These are phyloP conservation scores for Nyleta sp. DNA, from an alignment of 2,888 invertebrate genomes.

Conservation along the genomic window DNA sequence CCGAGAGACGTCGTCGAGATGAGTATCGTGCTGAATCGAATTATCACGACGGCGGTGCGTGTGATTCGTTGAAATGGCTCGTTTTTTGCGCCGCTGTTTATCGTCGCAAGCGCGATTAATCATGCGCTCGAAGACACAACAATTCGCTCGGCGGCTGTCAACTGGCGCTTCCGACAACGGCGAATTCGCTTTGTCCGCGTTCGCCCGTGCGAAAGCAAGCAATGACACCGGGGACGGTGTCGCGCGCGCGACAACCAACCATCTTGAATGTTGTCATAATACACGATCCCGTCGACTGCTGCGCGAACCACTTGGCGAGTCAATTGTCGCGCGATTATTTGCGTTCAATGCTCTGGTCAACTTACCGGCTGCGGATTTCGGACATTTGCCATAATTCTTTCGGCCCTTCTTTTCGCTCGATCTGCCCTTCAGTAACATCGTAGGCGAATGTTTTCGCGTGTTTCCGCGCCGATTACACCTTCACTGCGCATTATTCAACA, in stretches of 20 bases:
- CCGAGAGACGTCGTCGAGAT: neutral
- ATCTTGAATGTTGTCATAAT: constrained; percentile 69
- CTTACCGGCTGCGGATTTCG: constrained; percentile 79
- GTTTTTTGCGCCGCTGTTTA: constrained; percentile 11
- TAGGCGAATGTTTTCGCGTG: constrained; percentile 70
- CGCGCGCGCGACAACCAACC: constrained; percentile 41
- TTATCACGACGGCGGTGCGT: neutral
- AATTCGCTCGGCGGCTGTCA: constrained; percentile 13
- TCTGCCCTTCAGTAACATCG: constrained; percentile 79
- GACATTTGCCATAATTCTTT: constrained; percentile 78
- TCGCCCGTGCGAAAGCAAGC: neutral
- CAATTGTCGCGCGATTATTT: constrained; percentile 58
- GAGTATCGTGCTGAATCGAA: neutral
- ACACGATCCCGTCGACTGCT: constrained; percentile 74
- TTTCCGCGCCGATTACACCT: constrained; percentile 65
- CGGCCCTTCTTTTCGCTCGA: constrained; percentile 75
- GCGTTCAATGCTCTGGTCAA: constrained; percentile 65
- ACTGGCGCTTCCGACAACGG: constrained; percentile 3
- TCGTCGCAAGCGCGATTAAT: constrained; percentile 23
- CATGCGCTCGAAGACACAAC: neutral
- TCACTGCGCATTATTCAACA: constrained; percentile 78
- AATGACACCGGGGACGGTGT: constrained; percentile 26
- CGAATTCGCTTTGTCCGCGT: neutral
- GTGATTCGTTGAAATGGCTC: neutral
- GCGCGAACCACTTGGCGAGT: constrained; percentile 70